These are phyloP conservation scores for Brenthis daphne DNA, from an alignment of 2,888 invertebrate species.

Conservation along the genomic window DNA sequence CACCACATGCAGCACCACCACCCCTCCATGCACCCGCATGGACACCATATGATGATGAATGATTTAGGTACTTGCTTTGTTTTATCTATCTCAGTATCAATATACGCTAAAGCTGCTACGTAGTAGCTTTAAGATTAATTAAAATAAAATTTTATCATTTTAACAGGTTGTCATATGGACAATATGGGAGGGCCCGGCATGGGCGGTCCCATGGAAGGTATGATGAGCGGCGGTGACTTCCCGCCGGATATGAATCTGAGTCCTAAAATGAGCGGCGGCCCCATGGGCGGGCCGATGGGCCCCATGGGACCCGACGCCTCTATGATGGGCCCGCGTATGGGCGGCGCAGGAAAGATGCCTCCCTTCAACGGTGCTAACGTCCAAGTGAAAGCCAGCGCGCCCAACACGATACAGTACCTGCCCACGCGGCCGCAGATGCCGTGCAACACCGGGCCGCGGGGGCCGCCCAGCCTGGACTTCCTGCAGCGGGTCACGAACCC, in stretches of 20 bases:
- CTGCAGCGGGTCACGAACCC: conserved; percentile 94
- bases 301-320: conserved; percentile 80
- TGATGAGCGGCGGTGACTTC: conserved; percentile 79
- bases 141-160: not conserved
- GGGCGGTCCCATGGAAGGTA: conserved; percentile 78
- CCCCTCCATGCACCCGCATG: conserved; percentile 69
- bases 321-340: conserved; percentile 86
- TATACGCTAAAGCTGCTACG: not conserved
- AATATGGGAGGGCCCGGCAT: conserved; percentile 78
- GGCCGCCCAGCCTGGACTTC: conserved; percentile 94
- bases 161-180: conserved; percentile 78
- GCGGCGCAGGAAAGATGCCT: conserved; percentile 79
- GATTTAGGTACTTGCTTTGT: conserved; percentile 64
- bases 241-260: conserved; percentile 83
- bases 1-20: conserved; percentile 79
- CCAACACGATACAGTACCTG: conserved; percentile 98
- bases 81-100: not conserved
- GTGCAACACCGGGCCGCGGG: conserved; percentile 86
- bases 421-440: conserved; percentile 95
- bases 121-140: not conserved
- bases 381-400: conserved; percentile 97
- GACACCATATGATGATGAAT: conserved; percentile 80
- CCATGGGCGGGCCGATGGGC: conserved; percentile 79
- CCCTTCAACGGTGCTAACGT: conserved; percentile 88
- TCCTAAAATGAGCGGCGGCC: conserved; percentile 84